phyloP scores from a whole-genome alignment of 2,113 vertebrate genomes.

The Tragelaphus strepsiceros region DNA sequence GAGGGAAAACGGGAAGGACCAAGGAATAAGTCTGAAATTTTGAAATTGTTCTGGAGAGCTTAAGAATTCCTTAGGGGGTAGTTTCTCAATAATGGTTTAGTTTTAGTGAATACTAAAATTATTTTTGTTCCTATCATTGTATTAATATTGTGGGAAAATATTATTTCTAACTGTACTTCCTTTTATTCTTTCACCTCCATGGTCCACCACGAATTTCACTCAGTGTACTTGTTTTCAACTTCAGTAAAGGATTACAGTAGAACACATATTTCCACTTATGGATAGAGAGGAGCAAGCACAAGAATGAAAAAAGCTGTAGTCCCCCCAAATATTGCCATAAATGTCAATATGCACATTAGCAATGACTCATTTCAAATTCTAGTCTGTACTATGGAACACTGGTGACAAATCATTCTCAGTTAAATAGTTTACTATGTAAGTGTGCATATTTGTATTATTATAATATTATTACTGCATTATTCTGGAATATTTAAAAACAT shows the following conservation, averaged over 20 bases:
- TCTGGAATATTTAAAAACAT: background rate
- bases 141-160: background rate
- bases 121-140: background rate
- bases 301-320: background rate
- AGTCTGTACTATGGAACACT: background rate
- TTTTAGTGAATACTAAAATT: conserved; percentile 22
- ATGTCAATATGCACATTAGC: background rate
- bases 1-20: background rate
- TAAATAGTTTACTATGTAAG: background rate
- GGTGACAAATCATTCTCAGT: background rate
- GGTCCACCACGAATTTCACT: background rate
- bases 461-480: background rate
- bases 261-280: background rate
- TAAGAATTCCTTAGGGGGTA: background rate
- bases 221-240: background rate
- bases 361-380: background rate
- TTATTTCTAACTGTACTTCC: background rate
- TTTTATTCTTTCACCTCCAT: background rate
- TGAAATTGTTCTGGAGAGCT: background rate
- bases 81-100: background rate
- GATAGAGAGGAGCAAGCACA: background rate
- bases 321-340: background rate
- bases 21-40: background rate
- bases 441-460: background rate
- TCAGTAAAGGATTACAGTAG: background rate